Evolutionary conservation across 2,113 vertebrate genomes (phyloP).

Genomic region (Hemichromis elongatus): DNA sequence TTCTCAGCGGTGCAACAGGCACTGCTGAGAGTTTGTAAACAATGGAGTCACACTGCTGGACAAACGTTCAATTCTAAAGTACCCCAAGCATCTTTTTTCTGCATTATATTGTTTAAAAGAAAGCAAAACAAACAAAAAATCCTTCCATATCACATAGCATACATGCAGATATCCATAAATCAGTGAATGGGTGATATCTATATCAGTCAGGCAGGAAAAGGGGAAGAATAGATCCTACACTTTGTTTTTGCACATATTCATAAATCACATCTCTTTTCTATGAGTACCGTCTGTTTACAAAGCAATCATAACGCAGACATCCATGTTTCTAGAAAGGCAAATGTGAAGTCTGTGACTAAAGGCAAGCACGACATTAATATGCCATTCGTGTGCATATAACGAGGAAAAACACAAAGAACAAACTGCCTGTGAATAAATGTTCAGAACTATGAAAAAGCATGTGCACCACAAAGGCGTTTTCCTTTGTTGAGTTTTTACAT

Average conservation of each 20-base stretch:
- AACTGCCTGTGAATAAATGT: background rate
- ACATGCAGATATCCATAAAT: background rate
- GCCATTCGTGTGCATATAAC: slow-evolving; percentile 28
- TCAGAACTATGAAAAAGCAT: slow-evolving; percentile 4
- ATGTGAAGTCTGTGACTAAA: slow-evolving; percentile 63
- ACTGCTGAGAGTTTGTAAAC: background rate
- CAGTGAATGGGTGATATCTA: background rate
- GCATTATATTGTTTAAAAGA: background rate
- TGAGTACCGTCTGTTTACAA: slow-evolving; percentile 1
- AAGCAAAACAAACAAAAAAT: accelerated
- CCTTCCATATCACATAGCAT: background rate
- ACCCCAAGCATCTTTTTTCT: background rate
- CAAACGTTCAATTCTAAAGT: background rate
- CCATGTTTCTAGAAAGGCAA: slow-evolving; percentile 51
- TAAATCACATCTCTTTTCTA: slow-evolving; percentile 1
- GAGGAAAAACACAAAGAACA: background rate
- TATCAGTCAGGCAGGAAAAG: background rate
- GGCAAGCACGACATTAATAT: slow-evolving; percentile 54
- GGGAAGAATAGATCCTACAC: background rate
- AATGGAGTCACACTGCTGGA: background rate
- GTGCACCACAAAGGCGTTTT: slow-evolving; percentile 14
- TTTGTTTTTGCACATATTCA: background rate
- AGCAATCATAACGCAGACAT: slow-evolving; percentile 22
- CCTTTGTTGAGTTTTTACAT: background rate
- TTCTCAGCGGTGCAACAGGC: background rate